Evolutionary conservation across 1,140 invertebrate genomes (phyloP).

Genomic region (Drosophila ironensis): DNA sequence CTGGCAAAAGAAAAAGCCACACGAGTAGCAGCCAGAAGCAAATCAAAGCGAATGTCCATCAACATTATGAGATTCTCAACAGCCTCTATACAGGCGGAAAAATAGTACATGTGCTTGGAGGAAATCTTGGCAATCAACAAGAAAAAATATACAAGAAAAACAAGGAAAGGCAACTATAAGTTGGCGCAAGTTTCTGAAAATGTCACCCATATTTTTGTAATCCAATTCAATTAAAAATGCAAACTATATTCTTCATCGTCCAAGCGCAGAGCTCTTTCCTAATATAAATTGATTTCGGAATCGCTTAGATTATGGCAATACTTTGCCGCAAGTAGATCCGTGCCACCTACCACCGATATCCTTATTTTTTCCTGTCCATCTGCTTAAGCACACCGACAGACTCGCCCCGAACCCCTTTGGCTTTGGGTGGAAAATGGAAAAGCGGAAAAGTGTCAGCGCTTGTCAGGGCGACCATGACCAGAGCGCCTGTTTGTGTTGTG

Average conservation of each 20-base stretch:
- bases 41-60: slow-evolving; percentile 78
- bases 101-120: too few species aligned
- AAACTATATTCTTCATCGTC: too few species aligned
- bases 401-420: neutral
- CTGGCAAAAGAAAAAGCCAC: slow-evolving; percentile 44
- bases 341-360: neutral
- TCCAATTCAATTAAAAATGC: too few species aligned
- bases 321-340: neutral
- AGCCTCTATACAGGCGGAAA: slow-evolving; percentile 12
- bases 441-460: slow-evolving; percentile 66
- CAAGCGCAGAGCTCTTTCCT: too few species aligned
- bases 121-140: neutral
- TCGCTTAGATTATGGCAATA: too few species aligned
- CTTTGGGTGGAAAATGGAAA: slow-evolving; percentile 23
- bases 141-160: neutral
- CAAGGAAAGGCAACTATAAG: neutral
- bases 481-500: slow-evolving; percentile 47
- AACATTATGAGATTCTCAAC: slow-evolving; percentile 69
- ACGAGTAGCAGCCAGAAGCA: slow-evolving; percentile 39
- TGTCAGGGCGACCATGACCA: slow-evolving; percentile 66
- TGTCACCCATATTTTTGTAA: too few species aligned
- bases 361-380: slow-evolving; percentile 3
- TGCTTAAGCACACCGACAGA: slow-evolving; percentile 26
- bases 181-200: too few species aligned
- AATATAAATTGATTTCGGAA: neutral